Evolutionary conservation across 1,140 invertebrate genomes (phyloP).

Genomic region (Brachionus rotundiformis): DNA sequence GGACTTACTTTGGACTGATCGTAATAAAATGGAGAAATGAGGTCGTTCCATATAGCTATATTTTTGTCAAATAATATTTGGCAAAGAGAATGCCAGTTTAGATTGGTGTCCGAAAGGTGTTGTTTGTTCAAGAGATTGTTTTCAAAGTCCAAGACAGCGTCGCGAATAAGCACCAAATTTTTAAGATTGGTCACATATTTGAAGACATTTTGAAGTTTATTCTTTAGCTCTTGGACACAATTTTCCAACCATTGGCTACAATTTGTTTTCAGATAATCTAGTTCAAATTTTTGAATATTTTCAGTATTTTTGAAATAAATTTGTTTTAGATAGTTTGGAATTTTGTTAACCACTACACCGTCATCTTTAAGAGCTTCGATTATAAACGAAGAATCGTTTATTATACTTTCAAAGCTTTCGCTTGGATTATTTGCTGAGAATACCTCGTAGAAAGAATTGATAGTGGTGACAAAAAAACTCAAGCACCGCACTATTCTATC

Average conservation of each 20-base stretch:
- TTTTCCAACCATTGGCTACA: slow-evolving; percentile 4
- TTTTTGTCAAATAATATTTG: slow-evolving; percentile 9
- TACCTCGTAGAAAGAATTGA: not conserved
- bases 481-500: slow-evolving; percentile 14
- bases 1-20: slow-evolving; percentile 33
- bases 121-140: not conserved
- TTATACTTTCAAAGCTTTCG: not conserved
- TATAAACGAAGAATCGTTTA: slow-evolving; percentile 19
- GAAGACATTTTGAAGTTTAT: not conserved
- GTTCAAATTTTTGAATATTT: not conserved
- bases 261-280: not conserved
- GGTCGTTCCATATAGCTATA: slow-evolving; percentile 20
- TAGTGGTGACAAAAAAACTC: not conserved
- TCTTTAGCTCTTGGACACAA: not conserved
- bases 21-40: slow-evolving; percentile 24
- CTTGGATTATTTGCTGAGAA: not conserved
- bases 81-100: not conserved
- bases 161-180: slow-evolving; percentile 43
- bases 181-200: slow-evolving; percentile 40
- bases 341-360: slow-evolving; percentile 24
- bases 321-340: slow-evolving; percentile 24
- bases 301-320: slow-evolving; percentile 16
- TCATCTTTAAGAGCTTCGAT: slow-evolving; percentile 49
- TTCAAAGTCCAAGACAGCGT: slow-evolving; percentile 33
- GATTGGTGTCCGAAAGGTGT: not conserved